These are phyloP conservation scores for Nephrocerus scutellatus DNA, from an alignment of 2,888 invertebrate species.

Conservation along the genomic window DNA sequence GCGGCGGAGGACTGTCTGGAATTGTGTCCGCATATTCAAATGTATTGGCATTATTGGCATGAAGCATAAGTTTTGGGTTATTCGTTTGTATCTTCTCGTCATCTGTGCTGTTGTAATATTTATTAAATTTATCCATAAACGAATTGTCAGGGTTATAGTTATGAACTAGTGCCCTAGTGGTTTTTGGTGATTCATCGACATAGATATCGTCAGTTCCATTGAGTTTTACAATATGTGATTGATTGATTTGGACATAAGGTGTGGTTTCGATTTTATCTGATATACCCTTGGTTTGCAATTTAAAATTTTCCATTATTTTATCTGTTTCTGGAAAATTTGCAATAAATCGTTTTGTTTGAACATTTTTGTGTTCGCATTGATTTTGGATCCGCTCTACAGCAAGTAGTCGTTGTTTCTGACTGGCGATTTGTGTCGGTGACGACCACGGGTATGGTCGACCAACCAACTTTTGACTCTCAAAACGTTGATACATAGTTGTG, in stretches of 20 bases:
- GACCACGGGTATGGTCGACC: conserved; percentile 71
- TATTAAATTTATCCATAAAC: neutral
- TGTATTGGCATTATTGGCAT: conserved; percentile 23
- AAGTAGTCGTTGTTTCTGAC: conserved; percentile 27
- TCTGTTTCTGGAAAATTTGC: conserved; percentile 41
- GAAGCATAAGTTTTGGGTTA: conserved; percentile 22
- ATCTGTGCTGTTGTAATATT: conserved; percentile 34
- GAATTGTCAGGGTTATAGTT: neutral
- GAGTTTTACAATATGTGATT: no score
- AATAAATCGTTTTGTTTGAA: conserved; percentile 33
- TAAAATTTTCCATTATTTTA: conserved; percentile 41
- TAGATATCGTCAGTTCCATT: no score
- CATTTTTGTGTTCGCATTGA: conserved; percentile 30
- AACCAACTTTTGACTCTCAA: conserved; percentile 67
- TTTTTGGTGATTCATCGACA: no score
- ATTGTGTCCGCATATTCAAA: conserved; percentile 35
- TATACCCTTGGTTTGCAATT: conserved; percentile 17
- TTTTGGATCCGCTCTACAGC: conserved; percentile 30
- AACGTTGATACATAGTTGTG: conserved; percentile 66
- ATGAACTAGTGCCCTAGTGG: no score
- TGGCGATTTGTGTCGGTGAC: conserved; percentile 41
- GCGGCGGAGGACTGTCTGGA: conserved; percentile 52
- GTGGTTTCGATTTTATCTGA: no score
- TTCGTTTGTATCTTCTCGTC: conserved; percentile 36
- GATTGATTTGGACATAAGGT: no score